Percentiles rank a stretch among this genome's conserved stretches.
These are phyloP conservation scores for Ascaphus truei DNA, from an alignment of 2,113 vertebrate species.

Conservation along the genomic window DNA sequence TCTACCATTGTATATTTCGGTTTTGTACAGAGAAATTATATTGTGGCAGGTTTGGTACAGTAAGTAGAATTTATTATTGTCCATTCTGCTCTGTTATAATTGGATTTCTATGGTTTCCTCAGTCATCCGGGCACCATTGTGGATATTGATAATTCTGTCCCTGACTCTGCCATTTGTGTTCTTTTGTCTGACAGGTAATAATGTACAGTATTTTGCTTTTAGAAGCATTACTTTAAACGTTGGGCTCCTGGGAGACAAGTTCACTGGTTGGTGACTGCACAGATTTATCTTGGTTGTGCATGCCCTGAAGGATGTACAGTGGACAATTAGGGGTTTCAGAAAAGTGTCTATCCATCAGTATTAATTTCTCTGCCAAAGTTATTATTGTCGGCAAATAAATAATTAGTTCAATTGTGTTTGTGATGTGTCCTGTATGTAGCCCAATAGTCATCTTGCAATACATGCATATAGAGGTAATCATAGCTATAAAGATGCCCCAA, in stretches of 20 bases:
- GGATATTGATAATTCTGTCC: slow-evolving; percentile 33
- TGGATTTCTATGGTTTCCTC: slow-evolving; percentile 13
- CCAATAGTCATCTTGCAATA: no score
- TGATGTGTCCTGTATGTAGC: neutral
- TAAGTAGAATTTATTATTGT: slow-evolving; percentile 33
- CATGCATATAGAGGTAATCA: no score
- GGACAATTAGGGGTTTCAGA: neutral
- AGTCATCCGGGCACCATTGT: slow-evolving; percentile 27
- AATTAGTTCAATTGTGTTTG: neutral
- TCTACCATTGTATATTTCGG: neutral
- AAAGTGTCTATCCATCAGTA: neutral
- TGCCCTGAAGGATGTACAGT: neutral
- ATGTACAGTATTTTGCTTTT: slow-evolving; percentile 5
- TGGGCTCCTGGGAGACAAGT: neutral
- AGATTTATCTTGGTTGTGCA: slow-evolving; percentile 8
- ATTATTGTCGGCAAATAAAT: neutral
- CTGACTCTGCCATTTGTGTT: slow-evolving; percentile 18
- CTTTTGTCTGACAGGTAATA: slow-evolving; percentile 26
- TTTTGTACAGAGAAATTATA: neutral
- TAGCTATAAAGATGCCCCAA: no score
- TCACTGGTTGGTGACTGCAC: neutral
- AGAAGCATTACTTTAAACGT: slow-evolving; percentile 17
- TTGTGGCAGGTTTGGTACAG: neutral
- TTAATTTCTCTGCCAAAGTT: neutral
- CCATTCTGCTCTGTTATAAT: slow-evolving; percentile 9